These are phyloP conservation scores for Drosophila antonietae DNA, from an alignment of 2,888 invertebrate species.

Conservation along the genomic window DNA sequence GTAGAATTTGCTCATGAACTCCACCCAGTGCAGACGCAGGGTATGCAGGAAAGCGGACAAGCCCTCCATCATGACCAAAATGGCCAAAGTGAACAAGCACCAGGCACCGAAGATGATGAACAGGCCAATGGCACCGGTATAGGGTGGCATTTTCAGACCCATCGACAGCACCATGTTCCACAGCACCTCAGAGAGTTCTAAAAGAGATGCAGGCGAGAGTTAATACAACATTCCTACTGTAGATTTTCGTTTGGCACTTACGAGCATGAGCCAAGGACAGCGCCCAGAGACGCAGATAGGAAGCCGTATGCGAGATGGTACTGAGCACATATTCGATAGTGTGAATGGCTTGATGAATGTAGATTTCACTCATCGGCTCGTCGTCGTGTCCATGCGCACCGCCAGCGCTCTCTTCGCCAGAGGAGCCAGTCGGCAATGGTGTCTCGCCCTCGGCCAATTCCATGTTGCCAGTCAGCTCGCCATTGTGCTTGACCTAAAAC, in stretches of 20 bases:
- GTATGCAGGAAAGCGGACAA: slow-evolving; percentile 99
- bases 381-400: slow-evolving; percentile 85
- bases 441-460: slow-evolving; percentile 86
- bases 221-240: neutral
- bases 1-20: slow-evolving; percentile 98
- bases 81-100: slow-evolving; percentile 95
- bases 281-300: slow-evolving; percentile 98
- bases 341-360: slow-evolving; percentile 97
- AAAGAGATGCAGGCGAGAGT: neutral
- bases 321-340: slow-evolving; percentile 98
- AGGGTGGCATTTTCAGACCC: slow-evolving; percentile 88
- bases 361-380: slow-evolving; percentile 92
- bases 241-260: slow-evolving; percentile 85
- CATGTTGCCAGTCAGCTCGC: slow-evolving; percentile 89
- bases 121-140: slow-evolving; percentile 91
- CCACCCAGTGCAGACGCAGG: slow-evolving; percentile 98
- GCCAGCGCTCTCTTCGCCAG: slow-evolving; percentile 59
- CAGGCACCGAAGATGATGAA: slow-evolving; percentile 95
- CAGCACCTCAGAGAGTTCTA: slow-evolving; percentile 94
- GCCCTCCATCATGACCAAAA: slow-evolving; percentile 99
- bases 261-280: slow-evolving; percentile 97
- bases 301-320: slow-evolving; percentile 97
- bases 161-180: slow-evolving; percentile 96
- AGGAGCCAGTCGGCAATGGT: slow-evolving; percentile 62
- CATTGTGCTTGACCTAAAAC: slow-evolving; percentile 85